Conservation (phyloP, 2,113 vertebrate genomes). For the Trichechus manatus region DNA sequence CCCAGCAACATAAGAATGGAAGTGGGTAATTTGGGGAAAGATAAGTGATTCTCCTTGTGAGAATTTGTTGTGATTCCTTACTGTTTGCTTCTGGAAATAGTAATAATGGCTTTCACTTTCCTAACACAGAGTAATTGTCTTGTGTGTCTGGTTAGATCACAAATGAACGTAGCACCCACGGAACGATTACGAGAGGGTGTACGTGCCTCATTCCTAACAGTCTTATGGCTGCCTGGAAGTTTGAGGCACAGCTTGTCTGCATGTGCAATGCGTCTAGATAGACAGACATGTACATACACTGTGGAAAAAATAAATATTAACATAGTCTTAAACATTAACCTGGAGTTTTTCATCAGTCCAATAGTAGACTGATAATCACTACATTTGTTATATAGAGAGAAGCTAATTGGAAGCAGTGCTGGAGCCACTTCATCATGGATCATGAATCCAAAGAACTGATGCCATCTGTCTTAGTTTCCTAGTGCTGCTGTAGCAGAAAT, state of each 20-base stretch:
- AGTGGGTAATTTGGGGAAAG: background rate
- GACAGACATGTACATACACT: background rate
- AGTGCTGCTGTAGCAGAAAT: background rate
- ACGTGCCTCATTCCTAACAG: background rate
- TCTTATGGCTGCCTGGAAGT: background rate
- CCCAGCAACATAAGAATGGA: background rate
- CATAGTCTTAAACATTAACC: background rate
- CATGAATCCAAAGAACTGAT: background rate
- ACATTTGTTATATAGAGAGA: background rate
- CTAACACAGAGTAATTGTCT: background rate
- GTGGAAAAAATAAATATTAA: background rate
- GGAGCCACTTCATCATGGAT: background rate
- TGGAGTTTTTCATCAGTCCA: background rate
- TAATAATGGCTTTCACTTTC: background rate
- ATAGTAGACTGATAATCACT: background rate
- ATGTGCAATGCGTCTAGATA: background rate
- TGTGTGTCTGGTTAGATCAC: background rate
- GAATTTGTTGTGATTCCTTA: background rate
- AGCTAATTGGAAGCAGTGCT: background rate
- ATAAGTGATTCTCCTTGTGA: background rate
- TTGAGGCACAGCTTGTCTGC: background rate
- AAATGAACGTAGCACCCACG: background rate
- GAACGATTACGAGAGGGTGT: background rate
- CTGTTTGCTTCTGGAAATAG: background rate
- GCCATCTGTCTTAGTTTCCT: background rate